phyloP scores from a whole-genome alignment of 2,888 invertebrate genomes.

The Troides helena region DNA sequence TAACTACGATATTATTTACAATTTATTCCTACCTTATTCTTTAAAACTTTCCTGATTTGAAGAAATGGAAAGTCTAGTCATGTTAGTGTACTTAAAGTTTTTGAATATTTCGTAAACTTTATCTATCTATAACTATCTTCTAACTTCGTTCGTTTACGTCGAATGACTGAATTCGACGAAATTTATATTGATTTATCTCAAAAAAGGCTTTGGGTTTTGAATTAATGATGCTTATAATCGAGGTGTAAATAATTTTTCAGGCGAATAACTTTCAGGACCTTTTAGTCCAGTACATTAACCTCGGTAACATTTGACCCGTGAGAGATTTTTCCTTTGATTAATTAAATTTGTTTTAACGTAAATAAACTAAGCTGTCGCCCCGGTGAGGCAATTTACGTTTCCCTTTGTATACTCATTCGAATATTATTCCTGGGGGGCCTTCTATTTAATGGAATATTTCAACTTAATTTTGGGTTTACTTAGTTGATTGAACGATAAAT shows the following conservation, averaged over 20 bases:
- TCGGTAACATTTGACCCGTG: slow-evolving; percentile 13
- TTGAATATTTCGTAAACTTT: neutral
- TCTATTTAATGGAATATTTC: slow-evolving; percentile 11
- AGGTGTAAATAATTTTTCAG: neutral
- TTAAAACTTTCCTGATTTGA: slow-evolving; percentile 13
- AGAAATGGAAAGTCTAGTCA: slow-evolving; percentile 2
- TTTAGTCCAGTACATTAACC: slow-evolving; percentile 17
- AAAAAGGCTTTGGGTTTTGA: neutral
- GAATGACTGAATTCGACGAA: neutral
- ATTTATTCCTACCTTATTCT: slow-evolving; percentile 5
- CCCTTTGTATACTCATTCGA: slow-evolving; percentile 7
- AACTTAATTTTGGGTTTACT: slow-evolving; percentile 17
- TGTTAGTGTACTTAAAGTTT: neutral
- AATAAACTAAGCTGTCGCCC: slow-evolving; percentile 15
- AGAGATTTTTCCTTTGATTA: slow-evolving; percentile 26
- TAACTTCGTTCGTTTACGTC: neutral
- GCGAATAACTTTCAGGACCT: slow-evolving; percentile 9
- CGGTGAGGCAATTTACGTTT: slow-evolving; percentile 16
- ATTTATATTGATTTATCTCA: too few relatives aligned
- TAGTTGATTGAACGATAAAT: slow-evolving; percentile 26
- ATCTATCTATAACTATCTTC: neutral
- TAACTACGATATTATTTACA: too few relatives aligned
- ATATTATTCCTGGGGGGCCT: slow-evolving; percentile 11
- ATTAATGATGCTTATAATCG: neutral
- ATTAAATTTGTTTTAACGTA: slow-evolving; percentile 13